These are phyloP conservation scores for Lacerta viridis DNA, from an alignment of 2,797 vertebrate species.

Conservation along the genomic window DNA sequence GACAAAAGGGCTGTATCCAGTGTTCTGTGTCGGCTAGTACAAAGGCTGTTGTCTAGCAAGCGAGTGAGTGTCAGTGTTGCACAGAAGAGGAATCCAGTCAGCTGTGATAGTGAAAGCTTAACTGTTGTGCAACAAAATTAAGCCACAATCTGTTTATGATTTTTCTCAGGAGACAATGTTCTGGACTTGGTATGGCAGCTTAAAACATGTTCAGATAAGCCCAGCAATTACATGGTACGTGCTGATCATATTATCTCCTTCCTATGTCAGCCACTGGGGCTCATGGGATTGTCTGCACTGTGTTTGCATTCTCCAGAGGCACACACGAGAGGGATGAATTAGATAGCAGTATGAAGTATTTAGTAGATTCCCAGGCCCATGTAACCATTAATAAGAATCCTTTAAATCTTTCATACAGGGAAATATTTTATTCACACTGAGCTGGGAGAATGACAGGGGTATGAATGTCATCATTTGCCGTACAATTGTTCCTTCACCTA, in stretches of 20 bases:
- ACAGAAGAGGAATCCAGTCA: too few species aligned
- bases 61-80: too few species aligned
- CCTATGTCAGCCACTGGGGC: neutral
- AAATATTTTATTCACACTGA: slow-evolving; percentile 45
- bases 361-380: slow-evolving; percentile 25
- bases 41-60: too few species aligned
- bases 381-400: slow-evolving; percentile 35
- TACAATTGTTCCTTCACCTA: neutral
- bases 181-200: neutral
- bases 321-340: slow-evolving; percentile 4
- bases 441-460: slow-evolving; percentile 21
- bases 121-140: too few species aligned
- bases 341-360: slow-evolving; percentile 23
- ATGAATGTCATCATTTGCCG: slow-evolving; percentile 22
- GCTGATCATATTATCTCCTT: neutral
- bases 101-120: too few species aligned
- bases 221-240: neutral
- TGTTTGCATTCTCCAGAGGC: slow-evolving; percentile 14
- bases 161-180: too few species aligned
- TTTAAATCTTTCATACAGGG: slow-evolving; percentile 25
- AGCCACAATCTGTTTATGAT: too few species aligned
- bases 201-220: neutral
- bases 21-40: too few species aligned
- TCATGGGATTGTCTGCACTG: neutral
- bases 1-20: too few species aligned